Percentiles rank a stretch among this genome's conserved stretches.
Conservation (phyloP, 2,113 vertebrate species). For the Macaca mulatta region DNA sequence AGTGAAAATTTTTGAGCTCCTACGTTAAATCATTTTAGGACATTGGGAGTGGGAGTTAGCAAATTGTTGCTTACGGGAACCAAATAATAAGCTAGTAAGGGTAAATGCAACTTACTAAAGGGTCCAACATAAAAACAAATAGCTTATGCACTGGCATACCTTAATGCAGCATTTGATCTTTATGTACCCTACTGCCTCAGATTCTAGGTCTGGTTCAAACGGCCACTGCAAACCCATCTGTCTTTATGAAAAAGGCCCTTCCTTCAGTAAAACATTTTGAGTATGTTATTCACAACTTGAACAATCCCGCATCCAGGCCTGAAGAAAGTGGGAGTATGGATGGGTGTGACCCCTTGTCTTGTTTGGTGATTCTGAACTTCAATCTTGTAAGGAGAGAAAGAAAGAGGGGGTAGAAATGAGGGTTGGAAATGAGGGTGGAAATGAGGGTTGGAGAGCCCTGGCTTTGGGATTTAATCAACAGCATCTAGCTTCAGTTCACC, state of each 20-base stretch:
- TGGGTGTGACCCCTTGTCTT: background rate
- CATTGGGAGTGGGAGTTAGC: background rate
- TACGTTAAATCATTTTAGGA: slow-evolving; percentile 46
- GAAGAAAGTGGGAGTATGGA: background rate
- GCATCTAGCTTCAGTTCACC: slow-evolving; percentile 17
- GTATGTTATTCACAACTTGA: background rate
- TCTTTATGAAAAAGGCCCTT: slow-evolving; percentile 6
- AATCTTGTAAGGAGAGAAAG: background rate
- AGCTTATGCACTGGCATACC: background rate
- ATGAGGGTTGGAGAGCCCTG: background rate
- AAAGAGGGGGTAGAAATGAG: background rate
- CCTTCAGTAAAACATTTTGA: background rate
- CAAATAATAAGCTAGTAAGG: slow-evolving; percentile 15
- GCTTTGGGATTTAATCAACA: slow-evolving; percentile 23
- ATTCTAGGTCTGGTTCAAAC: slow-evolving; percentile 22
- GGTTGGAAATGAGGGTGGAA: background rate
- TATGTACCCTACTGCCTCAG: background rate
- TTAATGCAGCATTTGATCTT: background rate
- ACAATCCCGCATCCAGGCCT: background rate
- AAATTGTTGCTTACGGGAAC: slow-evolving; percentile 32
- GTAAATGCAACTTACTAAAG: slow-evolving; percentile 10
- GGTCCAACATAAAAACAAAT: background rate
- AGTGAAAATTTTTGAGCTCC: background rate
- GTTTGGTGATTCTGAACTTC: background rate
- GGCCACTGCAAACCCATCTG: background rate